Conservation (phyloP, 2,797 vertebrate species). For the Echeneis naucrates region DNA sequence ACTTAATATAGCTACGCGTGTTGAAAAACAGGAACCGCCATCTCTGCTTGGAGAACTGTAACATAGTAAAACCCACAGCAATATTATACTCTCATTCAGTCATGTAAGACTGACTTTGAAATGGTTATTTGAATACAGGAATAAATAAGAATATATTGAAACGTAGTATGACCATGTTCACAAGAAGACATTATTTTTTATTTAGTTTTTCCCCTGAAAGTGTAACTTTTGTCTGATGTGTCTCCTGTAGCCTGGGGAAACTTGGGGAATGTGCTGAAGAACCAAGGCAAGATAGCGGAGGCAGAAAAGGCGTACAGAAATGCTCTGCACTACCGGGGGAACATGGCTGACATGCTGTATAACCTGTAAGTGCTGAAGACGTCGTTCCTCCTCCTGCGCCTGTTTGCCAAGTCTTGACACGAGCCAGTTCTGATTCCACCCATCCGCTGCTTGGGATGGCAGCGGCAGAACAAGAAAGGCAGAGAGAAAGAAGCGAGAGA, state of each 20-base stretch:
- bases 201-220: conserved; percentile 20
- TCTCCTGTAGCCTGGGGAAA: conserved; percentile 92
- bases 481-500: conserved; percentile 3
- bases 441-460: conserved; percentile 46
- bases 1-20: neutral
- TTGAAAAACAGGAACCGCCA: neutral
- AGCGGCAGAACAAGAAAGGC: conserved; percentile 27
- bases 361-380: conserved; percentile 94
- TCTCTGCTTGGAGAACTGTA: conserved; percentile 9
- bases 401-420: conserved; percentile 39
- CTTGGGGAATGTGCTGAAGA: conserved; percentile 96
- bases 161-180: neutral
- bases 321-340: conserved; percentile 96
- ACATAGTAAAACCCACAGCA: neutral
- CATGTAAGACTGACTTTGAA: conserved; percentile 1
- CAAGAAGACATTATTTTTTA: neutral
- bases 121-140: neutral
- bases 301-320: conserved; percentile 97
- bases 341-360: conserved; percentile 99
- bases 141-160: neutral
- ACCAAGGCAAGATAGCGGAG: conserved; percentile 95
- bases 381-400: conserved; percentile 34
- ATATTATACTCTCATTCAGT: neutral
- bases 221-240: conserved; percentile 48
- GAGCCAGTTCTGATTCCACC: conserved; percentile 25